Conservation (phyloP, 2,797 vertebrate species). For the Xyrichtys novacula region DNA sequence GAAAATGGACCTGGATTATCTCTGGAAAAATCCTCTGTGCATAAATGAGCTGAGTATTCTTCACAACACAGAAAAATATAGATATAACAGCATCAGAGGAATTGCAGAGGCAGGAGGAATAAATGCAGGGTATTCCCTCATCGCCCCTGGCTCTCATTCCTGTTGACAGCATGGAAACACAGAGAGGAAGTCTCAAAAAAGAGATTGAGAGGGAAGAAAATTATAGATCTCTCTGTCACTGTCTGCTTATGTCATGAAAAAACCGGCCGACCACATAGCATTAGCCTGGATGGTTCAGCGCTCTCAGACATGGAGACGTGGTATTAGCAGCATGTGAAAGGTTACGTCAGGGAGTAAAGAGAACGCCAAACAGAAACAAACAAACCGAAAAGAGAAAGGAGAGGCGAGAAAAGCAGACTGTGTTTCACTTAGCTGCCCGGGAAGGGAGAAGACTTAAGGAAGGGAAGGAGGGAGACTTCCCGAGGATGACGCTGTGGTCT, state of each 20-base stretch:
- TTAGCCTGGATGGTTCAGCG: conserved; percentile 44
- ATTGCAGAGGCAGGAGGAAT: conserved; percentile 26
- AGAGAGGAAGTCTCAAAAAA: conserved; percentile 61
- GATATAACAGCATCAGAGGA: conserved; percentile 32
- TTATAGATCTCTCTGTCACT: conserved; percentile 73
- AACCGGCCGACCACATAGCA: conserved; percentile 60
- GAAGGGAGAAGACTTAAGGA: conserved; percentile 25
- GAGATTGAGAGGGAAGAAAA: conserved; percentile 68
- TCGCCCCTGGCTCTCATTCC: conserved; percentile 64
- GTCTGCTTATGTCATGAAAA: conserved; percentile 79
- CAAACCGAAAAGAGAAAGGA: conserved; percentile 5
- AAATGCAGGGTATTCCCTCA: conserved; percentile 71
- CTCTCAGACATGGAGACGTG: conserved; percentile 60
- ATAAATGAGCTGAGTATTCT: background rate
- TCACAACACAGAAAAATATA: conserved; percentile 4
- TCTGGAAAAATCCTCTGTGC: conserved; percentile 10
- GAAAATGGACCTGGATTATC: background rate
- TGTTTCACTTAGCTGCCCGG: conserved; percentile 25
- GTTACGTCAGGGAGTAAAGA: conserved; percentile 21
- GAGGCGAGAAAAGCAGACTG: background rate
- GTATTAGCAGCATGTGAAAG: conserved; percentile 55
- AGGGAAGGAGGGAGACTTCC: conserved; percentile 42
- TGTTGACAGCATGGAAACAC: conserved; percentile 72
- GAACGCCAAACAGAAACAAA: conserved; percentile 16
- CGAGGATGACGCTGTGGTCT: conserved; percentile 62